Evolutionary conservation across 2,888 invertebrate species (phyloP).

Genomic region (Adela reaumurella): DNA sequence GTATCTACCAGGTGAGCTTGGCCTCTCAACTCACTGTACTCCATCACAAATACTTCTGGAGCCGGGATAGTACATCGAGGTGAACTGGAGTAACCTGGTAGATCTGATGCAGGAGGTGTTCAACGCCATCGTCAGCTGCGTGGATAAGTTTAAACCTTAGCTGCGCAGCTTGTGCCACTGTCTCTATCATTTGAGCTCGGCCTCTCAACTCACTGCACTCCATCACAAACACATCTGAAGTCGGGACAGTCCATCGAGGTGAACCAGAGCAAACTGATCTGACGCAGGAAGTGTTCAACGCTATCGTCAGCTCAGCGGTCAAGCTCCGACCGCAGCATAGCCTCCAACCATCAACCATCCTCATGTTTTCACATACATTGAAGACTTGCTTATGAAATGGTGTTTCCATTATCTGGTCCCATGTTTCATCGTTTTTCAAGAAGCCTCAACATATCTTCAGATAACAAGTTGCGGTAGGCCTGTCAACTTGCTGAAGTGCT

Average conservation of each 20-base stretch:
- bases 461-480: too few relatives aligned
- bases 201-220: too few relatives aligned
- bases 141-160: constrained; percentile 91
- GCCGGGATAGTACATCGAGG: constrained; percentile 75
- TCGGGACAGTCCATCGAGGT: constrained; percentile 77
- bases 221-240: too few relatives aligned
- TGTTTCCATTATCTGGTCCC: too few relatives aligned
- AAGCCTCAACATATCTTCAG: too few relatives aligned
- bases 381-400: too few relatives aligned
- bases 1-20: constrained; percentile 72
- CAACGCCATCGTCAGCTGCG: constrained; percentile 86
- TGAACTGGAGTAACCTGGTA: constrained; percentile 82
- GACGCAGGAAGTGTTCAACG: constrained; percentile 92
- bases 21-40: too few relatives aligned
- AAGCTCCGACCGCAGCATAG: constrained; percentile 92
- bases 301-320: constrained; percentile 86
- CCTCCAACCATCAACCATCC: too few relatives aligned
- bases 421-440: too few relatives aligned
- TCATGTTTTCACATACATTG: too few relatives aligned
- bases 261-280: constrained; percentile 84
- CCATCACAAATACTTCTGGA: too few relatives aligned
- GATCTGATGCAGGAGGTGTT: constrained; percentile 92
- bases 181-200: constrained; percentile 72
- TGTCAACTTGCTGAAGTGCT: too few relatives aligned
- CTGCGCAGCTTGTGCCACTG: constrained; percentile 97